Base-by-base conservation (phyloP, 2,113 vertebrate genomes). In the Poeciliopsis retropinna region DNA sequence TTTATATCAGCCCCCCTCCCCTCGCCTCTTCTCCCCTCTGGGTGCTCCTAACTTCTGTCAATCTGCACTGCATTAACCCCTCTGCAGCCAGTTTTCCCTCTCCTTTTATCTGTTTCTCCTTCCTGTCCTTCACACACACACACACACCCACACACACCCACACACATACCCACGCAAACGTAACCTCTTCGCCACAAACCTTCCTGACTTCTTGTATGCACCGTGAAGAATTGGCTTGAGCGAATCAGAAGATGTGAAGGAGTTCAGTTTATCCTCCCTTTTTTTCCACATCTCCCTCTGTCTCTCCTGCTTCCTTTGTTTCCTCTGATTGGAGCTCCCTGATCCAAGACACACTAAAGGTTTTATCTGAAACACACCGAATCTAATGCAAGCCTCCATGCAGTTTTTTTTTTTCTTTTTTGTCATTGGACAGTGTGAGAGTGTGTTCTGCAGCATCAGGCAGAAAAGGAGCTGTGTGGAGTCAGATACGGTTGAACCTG, bases 31-130 rank as follows among this genome's bases (percentile, higher is more conserved):
- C 79, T 86, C 85, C 91, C 91, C 91, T 93, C 86, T 92, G 91
- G 90, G 90, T 94, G 90, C 92, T 88, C 85, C 91, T 85, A 85
- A 92, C 89, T 91, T 92, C 89, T 90, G 91, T 94, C 91, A 89
- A 92, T 94, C 94, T 94, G 94, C 83, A 89, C 89, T 89, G 91
- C 91, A 94, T 94, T 93, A 95, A 94, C 92, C 92, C 91, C 86
- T 93, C 85, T 80, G 57, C 89, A 72, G 72, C 92, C 89, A 83
- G 80, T 80, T 57, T 77, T 79, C 82, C 80, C 78, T 75, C 81
- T 81, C 84, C 67, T 87, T 83, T 85, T 86, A 86, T 84, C 91
- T 78, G 64, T 75, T 85, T 80, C 81, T 85, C 78, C 70, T 68
- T n/a, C 25, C 51, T 57, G 51, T 57, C 19, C 19, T 17, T 57